Percentiles rank a stretch among this genome's conserved stretches.
phyloP scores from a whole-genome alignment of 1,140 invertebrate genomes.

The Phenacoccus solenopsis region DNA sequence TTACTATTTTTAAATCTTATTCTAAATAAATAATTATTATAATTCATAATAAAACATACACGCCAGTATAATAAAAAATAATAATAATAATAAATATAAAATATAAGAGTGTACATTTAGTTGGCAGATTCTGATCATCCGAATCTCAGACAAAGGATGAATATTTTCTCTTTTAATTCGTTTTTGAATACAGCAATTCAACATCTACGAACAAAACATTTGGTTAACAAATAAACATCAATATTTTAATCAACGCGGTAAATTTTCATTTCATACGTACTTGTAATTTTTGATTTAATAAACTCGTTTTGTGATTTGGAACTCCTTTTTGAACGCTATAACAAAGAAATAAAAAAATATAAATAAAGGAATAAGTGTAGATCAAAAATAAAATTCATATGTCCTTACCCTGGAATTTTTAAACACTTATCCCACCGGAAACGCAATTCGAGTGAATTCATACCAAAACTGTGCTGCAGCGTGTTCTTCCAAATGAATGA shows the following conservation, averaged over 20 bases:
- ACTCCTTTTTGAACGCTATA: conserved; percentile 55
- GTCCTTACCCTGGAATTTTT: conserved; percentile 74
- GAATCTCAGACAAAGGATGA: conserved; percentile 29
- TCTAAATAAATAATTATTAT: too few species aligned
- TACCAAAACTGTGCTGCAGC: conserved; percentile 85
- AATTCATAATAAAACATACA: too few species aligned
- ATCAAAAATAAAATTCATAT: too few species aligned
- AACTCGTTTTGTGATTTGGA: conserved; percentile 72
- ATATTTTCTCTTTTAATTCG: conserved; percentile 43
- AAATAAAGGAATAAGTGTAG: background rate
- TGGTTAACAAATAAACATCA: background rate
- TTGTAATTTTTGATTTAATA: conserved; percentile 88
- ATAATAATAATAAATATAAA: too few species aligned
- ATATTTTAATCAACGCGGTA: background rate
- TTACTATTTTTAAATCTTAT: too few species aligned
- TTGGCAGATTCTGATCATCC: conserved; percentile 16
- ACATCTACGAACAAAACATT: conserved; percentile 53
- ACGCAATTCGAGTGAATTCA: conserved; percentile 78
- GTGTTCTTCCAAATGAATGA: conserved; percentile 61
- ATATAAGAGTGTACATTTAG: background rate
- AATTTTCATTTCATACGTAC: conserved; percentile 30
- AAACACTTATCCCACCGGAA: conserved; percentile 76
- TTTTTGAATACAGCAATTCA: conserved; percentile 88
- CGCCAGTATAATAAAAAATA: too few species aligned
- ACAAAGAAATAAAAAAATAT: conserved; percentile 24